Evolutionary conservation across 2,888 invertebrate genomes (phyloP).

Genomic region (Xestia rhomboidea): DNA sequence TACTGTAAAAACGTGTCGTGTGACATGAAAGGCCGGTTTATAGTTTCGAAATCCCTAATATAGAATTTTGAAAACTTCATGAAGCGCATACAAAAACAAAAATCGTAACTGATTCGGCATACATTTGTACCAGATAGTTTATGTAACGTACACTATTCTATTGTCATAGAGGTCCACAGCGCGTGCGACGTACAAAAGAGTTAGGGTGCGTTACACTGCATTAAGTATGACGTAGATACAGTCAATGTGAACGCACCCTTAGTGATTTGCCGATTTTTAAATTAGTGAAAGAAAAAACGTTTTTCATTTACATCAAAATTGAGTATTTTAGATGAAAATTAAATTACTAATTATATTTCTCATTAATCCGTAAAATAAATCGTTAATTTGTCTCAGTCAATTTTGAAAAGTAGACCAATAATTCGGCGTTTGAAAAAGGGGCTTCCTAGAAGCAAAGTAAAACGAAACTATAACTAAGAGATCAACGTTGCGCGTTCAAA

Average conservation of each 20-base stretch:
- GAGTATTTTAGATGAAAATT: slow-evolving; percentile 17
- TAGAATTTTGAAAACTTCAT: slow-evolving; percentile 20
- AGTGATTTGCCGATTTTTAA: slow-evolving; percentile 81
- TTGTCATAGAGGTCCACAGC: slow-evolving; percentile 79
- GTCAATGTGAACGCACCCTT: slow-evolving; percentile 60
- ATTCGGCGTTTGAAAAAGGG: slow-evolving; percentile 29
- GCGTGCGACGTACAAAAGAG: slow-evolving; percentile 66
- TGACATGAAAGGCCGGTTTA: neutral
- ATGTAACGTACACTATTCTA: slow-evolving; percentile 78
- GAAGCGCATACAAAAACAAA: slow-evolving; percentile 61
- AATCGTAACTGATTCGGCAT: slow-evolving; percentile 71
- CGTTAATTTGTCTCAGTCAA: slow-evolving; percentile 2
- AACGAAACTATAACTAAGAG: slow-evolving; percentile 72
- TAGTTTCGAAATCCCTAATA: neutral
- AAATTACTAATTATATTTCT: slow-evolving; percentile 8
- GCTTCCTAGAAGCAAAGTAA: slow-evolving; percentile 63
- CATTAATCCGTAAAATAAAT: slow-evolving; percentile 6
- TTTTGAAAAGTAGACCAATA: slow-evolving; percentile 6
- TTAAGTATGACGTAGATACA: slow-evolving; percentile 35
- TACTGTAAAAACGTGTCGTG: neutral
- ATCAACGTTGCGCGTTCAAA: slow-evolving; percentile 75
- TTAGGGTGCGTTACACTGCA: slow-evolving; percentile 45
- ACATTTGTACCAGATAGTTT: slow-evolving; percentile 80
- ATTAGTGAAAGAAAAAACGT: slow-evolving; percentile 36
- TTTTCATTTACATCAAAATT: slow-evolving; percentile 7